Base-by-base conservation (phyloP, 2,888 invertebrate species). In the Parapristionchus giblindavisi region DNA sequence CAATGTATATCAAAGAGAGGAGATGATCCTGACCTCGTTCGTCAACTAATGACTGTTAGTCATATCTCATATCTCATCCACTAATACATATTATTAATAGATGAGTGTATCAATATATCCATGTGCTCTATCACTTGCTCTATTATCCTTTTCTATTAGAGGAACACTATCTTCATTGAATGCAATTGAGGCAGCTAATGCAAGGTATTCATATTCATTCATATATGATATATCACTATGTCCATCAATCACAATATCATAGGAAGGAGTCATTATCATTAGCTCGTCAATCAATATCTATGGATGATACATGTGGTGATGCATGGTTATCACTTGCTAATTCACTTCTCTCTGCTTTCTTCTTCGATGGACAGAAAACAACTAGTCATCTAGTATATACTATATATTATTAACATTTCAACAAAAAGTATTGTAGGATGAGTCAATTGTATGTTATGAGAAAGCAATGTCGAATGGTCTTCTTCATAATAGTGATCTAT, bases 311-410 rank as follows among this genome's bases (percentile, higher is more conserved):
- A 8, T 51, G 52, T 52, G 51, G 32, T 17, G 68, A 68, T 27
- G 68, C 32, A 32, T 51, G 51, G 48, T 14, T 68, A 11, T 48
- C 51, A 21, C 34, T 68, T 27, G 68, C 36, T 2, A 68, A 68
- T 24, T 48, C 51, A 17, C 48, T 68, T 3, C 32, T 68, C 1
- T 6, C 68, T 34, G 29, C 51, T 21, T 68, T 68, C 52, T 68
- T 68, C 68, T 51, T 51, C n/a, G 52, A 68, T 34, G 52, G 68
- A 27, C 68, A 68, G 51, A 68, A 68, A 52, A 51, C 48, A 21
- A 3, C 6, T 24, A 3, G 21, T 24, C 32, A 48, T n/a, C 27
- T 68, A 29, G 68, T 68, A 24, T 11, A 24, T 17, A 24, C 24
- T 21, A 48, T 14, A 14, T 11, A 48, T 5, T 54, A 54, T 24